Base-by-base conservation (phyloP, 2,888 invertebrate species). In the Heliconius hortense region DNA sequence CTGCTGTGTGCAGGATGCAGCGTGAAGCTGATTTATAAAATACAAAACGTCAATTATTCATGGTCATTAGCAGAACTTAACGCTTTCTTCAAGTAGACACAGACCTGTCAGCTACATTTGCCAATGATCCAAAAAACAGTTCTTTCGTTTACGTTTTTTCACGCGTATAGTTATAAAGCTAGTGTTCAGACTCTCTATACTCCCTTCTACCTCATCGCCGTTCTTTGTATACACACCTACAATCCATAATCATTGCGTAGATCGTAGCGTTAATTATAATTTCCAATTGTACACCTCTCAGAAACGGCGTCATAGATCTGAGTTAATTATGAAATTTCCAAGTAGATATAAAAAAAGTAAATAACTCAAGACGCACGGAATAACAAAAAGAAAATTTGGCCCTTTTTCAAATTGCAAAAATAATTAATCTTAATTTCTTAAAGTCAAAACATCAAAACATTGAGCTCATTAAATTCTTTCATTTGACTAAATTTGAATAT, bases 391-490 rank as follows among this genome's bases (percentile, higher is more conserved):
- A 26, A 67, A 48, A 35, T 35, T 56, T 53, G 21, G 5, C 1
- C 13, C 15, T 5, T 71, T 35, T 71, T 71, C 13, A 10, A 63
- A 28, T 63, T 4, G 48, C 60, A 63, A 63, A 56, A 35, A 59
- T 70, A 56, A 69, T 53, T 56, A 35, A 69, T 59, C 24, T 35
- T 15, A 26, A 59, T 56, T 60, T 39, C 35, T n/a, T 70, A 2
- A 53, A 39, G 18, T 13, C 31, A 56, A 69, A 69, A 48, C 70
- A 35, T 70, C 59, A 70, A 43, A 24, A 68, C 48, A 64, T 35
- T 39, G 43, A 56, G 35, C 39, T 59, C 60, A 71, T 71, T 71
- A 60, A 60, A 26, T 26, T 60, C 26, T 59, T 60, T 71, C 60
- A 26, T 18, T 8, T 24, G 4, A 71, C 26, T 71, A 43, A 39